Conservation (phyloP, 2,888 invertebrate species). For the Pseudeuparius sepicola region DNA sequence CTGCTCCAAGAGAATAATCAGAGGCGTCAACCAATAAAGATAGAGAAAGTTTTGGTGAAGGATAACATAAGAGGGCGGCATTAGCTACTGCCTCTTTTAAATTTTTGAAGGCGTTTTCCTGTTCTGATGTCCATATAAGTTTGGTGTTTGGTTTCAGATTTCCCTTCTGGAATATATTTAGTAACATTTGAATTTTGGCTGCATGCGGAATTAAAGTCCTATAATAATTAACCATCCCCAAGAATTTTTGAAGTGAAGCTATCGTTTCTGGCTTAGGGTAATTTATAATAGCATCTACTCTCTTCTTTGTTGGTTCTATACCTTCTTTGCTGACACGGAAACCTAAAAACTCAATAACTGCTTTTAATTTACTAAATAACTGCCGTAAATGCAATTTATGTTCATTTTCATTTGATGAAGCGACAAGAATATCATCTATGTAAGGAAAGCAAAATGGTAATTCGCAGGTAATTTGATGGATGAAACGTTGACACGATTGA, state of each 20-base stretch:
- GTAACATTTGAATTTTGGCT: conserved; percentile 16
- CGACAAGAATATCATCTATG: conserved; percentile 29
- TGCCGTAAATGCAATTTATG: conserved; percentile 21
- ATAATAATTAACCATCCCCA: conserved; percentile 22
- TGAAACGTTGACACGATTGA: conserved; percentile 35
- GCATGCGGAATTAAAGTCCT: conserved; percentile 17
- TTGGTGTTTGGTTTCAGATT: conserved; percentile 14
- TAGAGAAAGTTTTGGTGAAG: conserved; percentile 22
- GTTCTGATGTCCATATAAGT: conserved; percentile 24
- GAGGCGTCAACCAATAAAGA: conserved; percentile 33
- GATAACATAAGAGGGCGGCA: conserved; percentile 17
- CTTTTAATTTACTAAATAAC: too few relatives aligned
- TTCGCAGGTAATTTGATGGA: conserved; percentile 26
- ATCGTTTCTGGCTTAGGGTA: conserved; percentile 17
- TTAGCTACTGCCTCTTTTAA: conserved; percentile 12
- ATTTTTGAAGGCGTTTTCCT: conserved; percentile 13
- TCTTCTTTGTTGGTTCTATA: conserved; percentile 28
- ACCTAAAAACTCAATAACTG: conserved; percentile 26
- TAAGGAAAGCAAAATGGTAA: conserved; percentile 10
- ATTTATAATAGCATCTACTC: conserved; percentile 28
- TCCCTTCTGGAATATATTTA: conserved; percentile 6
- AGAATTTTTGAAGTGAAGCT: conserved; percentile 15
- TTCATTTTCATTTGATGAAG: conserved; percentile 20
- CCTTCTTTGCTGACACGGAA: conserved; percentile 23
- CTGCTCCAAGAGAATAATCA: conserved; percentile 20